Conservation (phyloP, 1,140 invertebrate species). For the Drosophila pandora region DNA sequence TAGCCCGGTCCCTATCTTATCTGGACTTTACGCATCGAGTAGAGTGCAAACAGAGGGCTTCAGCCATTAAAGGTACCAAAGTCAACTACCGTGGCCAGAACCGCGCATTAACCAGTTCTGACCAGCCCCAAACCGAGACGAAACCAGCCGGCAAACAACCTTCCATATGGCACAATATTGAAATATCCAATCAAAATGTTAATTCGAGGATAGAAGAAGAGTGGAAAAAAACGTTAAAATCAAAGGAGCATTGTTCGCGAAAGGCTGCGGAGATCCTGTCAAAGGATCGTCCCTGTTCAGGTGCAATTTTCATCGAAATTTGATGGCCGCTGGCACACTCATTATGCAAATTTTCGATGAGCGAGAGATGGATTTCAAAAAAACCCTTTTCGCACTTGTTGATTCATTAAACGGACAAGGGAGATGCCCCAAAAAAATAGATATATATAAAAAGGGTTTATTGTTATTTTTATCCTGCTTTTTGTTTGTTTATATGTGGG, state of each 20-base stretch:
- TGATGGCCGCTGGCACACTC: slow-evolving; percentile 2
- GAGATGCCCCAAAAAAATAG: slow-evolving; percentile 1
- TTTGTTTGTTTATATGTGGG: slow-evolving; percentile 6
- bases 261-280: slow-evolving; percentile 4
- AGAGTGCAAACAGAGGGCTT: slow-evolving; percentile 38
- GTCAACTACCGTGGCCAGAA: slow-evolving; percentile 17
- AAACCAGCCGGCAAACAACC: slow-evolving; percentile 33
- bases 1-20: slow-evolving; percentile 28
- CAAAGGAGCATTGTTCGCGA: slow-evolving; percentile 29
- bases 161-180: slow-evolving; percentile 79
- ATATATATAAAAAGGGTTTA: slow-evolving; percentile 10
- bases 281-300: slow-evolving; percentile 13
- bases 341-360: slow-evolving; percentile 32
- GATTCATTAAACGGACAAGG: slow-evolving; percentile 54
- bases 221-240: slow-evolving; percentile 33
- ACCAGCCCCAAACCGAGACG: slow-evolving; percentile 25
- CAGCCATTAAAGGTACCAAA: slow-evolving; percentile 46
- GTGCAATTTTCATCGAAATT: slow-evolving; percentile 34
- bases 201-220: slow-evolving; percentile 58
- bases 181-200: slow-evolving; percentile 83
- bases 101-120: slow-evolving; percentile 24
- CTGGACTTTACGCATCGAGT: slow-evolving; percentile 21
- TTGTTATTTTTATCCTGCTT: slow-evolving; percentile 31
- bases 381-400: slow-evolving; percentile 56
- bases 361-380: slow-evolving; percentile 26